Percentiles rank a stretch among this genome's conserved stretches.
Evolutionary conservation across 1,140 invertebrate species (phyloP).

Genomic region (Drosophila serrata): DNA sequence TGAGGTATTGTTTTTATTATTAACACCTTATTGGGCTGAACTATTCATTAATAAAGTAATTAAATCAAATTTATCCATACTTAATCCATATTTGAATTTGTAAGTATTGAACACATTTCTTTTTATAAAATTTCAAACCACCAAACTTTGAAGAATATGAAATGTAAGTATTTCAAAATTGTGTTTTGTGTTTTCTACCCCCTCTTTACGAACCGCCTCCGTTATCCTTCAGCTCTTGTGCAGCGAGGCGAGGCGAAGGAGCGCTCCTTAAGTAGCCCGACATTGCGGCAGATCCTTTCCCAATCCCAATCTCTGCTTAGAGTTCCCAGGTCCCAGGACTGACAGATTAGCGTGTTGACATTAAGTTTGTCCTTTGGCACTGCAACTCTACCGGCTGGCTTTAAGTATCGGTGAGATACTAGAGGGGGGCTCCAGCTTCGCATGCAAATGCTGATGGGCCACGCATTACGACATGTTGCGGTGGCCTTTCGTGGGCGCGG

Average conservation of each 20-base stretch:
- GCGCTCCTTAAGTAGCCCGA: slow-evolving; percentile 67
- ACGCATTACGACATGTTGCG: slow-evolving; percentile 76
- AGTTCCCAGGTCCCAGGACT: slow-evolving; percentile 32
- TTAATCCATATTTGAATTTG: neutral
- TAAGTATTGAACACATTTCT: neutral
- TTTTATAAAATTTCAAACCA: neutral
- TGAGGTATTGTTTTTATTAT: neutral
- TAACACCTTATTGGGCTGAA: no score
- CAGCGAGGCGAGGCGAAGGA: slow-evolving; percentile 41
- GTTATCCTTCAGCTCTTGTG: slow-evolving; percentile 43
- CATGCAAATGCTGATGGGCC: slow-evolving; percentile 48
- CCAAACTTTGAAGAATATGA: neutral
- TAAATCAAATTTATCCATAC: neutral
- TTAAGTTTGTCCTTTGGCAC: slow-evolving; percentile 56
- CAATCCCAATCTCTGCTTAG: slow-evolving; percentile 8
- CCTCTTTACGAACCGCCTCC: neutral
- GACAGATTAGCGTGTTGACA: slow-evolving; percentile 78
- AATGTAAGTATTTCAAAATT: neutral
- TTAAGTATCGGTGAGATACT: slow-evolving; percentile 29
- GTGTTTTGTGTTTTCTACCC: slow-evolving; percentile 7
- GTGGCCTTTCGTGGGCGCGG: slow-evolving; percentile 24
- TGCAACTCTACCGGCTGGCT: slow-evolving; percentile 36
- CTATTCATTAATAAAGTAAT: neutral
- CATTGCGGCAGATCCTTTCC: slow-evolving; percentile 34
- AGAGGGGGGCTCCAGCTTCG: neutral